A percentile compares a stretch with the other conserved stretches of the same genome.
Conservation (phyloP, 2,113 vertebrate species). For the Megaceryle maxima region DNA sequence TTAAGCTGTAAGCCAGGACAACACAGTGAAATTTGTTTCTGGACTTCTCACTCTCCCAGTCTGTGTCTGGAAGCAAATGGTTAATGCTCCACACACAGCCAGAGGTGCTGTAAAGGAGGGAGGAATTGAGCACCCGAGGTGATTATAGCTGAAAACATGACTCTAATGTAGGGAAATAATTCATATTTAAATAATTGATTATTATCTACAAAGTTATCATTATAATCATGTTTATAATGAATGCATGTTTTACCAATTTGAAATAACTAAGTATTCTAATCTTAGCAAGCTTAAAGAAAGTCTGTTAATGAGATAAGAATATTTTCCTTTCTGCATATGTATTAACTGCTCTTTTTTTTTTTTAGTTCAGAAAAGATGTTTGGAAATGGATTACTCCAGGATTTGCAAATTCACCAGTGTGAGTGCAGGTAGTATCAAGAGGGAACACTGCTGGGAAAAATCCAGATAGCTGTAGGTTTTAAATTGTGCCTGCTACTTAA, state of each 20-base stretch:
- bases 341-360: constrained; percentile 41
- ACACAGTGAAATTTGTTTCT: not conserved
- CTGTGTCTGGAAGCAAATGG: not conserved
- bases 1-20: not conserved
- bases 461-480: not conserved
- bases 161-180: constrained; percentile 71
- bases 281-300: constrained; percentile 69
- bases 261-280: constrained; percentile 71
- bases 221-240: constrained; percentile 73
- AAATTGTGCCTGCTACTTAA: not conserved
- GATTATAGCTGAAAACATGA: constrained; percentile 70
- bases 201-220: constrained; percentile 74
- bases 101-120: constrained; percentile 46
- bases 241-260: constrained; percentile 72
- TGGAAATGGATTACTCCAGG: constrained; percentile 17
- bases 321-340: constrained; percentile 66
- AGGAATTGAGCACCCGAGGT: constrained; percentile 43
- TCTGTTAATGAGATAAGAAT: constrained; percentile 68
- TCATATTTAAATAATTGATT: constrained; percentile 74
- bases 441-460: not conserved
- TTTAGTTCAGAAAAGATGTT: constrained; percentile 40
- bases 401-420: not conserved
- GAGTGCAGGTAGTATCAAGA: not conserved
- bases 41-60: not conserved
- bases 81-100: constrained; percentile 43